Percentiles rank a stretch among this genome's conserved stretches.
phyloP scores from a whole-genome alignment of 2,113 vertebrate genomes.

The Bos indicus region DNA sequence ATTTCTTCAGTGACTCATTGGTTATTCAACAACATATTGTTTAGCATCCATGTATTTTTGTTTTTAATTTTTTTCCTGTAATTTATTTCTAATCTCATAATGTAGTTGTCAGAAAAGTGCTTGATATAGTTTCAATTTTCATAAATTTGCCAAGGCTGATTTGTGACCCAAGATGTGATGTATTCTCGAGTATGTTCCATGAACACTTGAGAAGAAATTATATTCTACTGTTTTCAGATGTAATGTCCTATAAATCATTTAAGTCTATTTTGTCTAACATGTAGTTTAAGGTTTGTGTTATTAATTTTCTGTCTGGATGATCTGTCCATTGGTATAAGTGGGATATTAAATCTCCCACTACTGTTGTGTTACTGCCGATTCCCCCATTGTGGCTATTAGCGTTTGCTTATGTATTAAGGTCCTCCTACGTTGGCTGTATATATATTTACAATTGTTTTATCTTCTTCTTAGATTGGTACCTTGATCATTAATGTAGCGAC shows the following conservation, averaged over 20 bases:
- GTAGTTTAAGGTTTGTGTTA: not conserved
- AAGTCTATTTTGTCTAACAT: not conserved
- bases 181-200: not conserved
- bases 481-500: not conserved
- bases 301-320: not conserved
- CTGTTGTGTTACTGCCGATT: not conserved
- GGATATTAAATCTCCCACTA: not conserved
- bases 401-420: not conserved
- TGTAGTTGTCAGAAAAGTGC: not conserved
- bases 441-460: not conserved
- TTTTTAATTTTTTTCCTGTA: not conserved
- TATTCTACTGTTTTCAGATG: not conserved
- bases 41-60: not conserved
- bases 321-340: not conserved
- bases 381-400: not conserved
- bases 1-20: not conserved
- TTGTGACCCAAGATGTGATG: not conserved
- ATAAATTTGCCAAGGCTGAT: not conserved
- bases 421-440: fast-evolving
- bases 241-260: not conserved
- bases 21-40: not conserved
- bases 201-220: not conserved
- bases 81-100: not conserved
- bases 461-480: not conserved
- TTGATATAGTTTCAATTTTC: not conserved